A percentile compares a stretch with the other conserved stretches of the same genome.
Conservation (phyloP, 2,888 invertebrate genomes). For the Eilema griseolum region DNA sequence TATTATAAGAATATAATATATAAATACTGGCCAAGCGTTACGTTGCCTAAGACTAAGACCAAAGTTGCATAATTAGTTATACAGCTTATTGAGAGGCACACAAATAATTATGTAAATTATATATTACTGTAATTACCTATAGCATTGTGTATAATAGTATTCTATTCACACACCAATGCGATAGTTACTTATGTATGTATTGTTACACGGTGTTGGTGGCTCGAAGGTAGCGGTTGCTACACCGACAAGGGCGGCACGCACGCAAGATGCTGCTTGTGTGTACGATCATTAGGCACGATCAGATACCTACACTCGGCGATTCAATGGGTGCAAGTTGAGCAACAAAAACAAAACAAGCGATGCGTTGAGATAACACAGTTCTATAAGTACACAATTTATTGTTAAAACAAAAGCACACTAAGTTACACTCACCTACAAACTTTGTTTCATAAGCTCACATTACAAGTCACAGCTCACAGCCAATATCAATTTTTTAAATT, state of each 20-base stretch:
- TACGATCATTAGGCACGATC: neutral
- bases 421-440: no score
- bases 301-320: neutral
- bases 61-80: neutral
- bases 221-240: neutral
- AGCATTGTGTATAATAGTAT: neutral
- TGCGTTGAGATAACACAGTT: neutral
- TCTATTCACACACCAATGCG: no score
- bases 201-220: neutral
- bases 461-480: no score
- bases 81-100: slow-evolving; percentile 7
- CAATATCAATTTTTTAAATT: no score
- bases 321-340: neutral
- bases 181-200: no score
- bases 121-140: neutral
- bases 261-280: neutral
- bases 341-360: slow-evolving; percentile 13
- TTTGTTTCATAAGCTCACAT: no score
- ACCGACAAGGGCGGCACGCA: neutral
- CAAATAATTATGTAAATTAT: slow-evolving; percentile 12
- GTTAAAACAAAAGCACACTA: no score
- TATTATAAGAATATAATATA: neutral
- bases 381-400: neutral
- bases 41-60: neutral
- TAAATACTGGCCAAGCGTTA: neutral